Evolutionary conservation across 2,888 invertebrate species (phyloP).

Genomic region (Scaeva pyrastri): DNA sequence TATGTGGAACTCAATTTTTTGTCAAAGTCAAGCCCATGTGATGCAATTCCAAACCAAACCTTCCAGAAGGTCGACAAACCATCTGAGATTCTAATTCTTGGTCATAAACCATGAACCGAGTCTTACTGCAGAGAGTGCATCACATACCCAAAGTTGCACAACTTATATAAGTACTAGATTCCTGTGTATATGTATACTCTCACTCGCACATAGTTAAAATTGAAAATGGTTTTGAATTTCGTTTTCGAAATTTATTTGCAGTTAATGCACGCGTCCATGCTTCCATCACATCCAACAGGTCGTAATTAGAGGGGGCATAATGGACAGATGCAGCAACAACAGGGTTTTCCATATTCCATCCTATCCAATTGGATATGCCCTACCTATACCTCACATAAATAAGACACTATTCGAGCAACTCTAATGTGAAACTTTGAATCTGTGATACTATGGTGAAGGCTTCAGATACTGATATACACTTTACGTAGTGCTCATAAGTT

Average conservation of each 20-base stretch:
- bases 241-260: constrained; percentile 62
- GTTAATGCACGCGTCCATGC: constrained; percentile 46
- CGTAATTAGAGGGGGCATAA: constrained; percentile 33
- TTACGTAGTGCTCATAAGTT: constrained; percentile 48
- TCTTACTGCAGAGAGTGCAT: background rate
- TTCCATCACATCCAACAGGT: constrained; percentile 8
- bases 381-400: constrained; percentile 51
- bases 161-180: constrained; percentile 3
- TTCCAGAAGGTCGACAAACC: constrained; percentile 67
- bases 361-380: constrained; percentile 42
- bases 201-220: background rate
- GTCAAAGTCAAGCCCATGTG: background rate
- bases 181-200: too few species aligned
- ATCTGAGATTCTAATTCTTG: constrained; percentile 41
- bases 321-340: background rate
- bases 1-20: too few species aligned
- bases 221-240: constrained; percentile 62
- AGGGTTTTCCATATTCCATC: constrained; percentile 33
- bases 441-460: background rate
- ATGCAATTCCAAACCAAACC: constrained; percentile 40
- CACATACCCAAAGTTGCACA: too few species aligned
- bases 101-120: constrained; percentile 50
- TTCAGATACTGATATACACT: constrained; percentile 38
- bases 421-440: constrained; percentile 19
- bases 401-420: constrained; percentile 32